Conservation (phyloP, 2,888 invertebrate genomes). For the Alsophila aescularia region DNA sequence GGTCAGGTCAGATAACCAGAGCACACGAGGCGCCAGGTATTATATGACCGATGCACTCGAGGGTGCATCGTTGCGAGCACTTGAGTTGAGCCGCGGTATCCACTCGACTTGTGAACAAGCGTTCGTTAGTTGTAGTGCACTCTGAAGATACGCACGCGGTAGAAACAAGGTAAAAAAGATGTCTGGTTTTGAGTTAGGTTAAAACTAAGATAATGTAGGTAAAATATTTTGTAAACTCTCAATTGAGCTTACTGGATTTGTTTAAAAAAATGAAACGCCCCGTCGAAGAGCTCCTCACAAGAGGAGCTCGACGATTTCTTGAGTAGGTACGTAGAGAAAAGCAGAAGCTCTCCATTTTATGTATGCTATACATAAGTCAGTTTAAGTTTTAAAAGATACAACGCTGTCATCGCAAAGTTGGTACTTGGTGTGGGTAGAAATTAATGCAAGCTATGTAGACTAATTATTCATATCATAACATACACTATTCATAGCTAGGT, state of each 20-base stretch:
- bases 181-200: not conserved
- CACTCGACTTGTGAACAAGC: constrained; percentile 17
- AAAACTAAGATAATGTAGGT: not conserved
- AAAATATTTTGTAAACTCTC: no score
- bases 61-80: constrained; percentile 6
- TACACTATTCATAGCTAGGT: constrained; percentile 12
- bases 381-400: not conserved
- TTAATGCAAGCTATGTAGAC: constrained; percentile 3
- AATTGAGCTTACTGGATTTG: no score
- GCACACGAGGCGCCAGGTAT: constrained; percentile 1
- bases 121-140: constrained; percentile 8
- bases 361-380: no score
- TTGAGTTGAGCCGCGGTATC: constrained; percentile 7
- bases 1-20: not conserved
- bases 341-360: no score
- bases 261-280: no score
- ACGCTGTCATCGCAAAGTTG: not conserved
- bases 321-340: no score
- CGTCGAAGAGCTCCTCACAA: no score
- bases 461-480: constrained; percentile 6
- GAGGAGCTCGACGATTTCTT: no score
- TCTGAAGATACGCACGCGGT: constrained; percentile 11
- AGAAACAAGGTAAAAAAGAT: not conserved
- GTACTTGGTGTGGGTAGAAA: not conserved
- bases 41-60: constrained; percentile 7